Base-by-base conservation (phyloP, 92 coral and sea anemone genomes). In the Pocillopora grandis region DNA sequence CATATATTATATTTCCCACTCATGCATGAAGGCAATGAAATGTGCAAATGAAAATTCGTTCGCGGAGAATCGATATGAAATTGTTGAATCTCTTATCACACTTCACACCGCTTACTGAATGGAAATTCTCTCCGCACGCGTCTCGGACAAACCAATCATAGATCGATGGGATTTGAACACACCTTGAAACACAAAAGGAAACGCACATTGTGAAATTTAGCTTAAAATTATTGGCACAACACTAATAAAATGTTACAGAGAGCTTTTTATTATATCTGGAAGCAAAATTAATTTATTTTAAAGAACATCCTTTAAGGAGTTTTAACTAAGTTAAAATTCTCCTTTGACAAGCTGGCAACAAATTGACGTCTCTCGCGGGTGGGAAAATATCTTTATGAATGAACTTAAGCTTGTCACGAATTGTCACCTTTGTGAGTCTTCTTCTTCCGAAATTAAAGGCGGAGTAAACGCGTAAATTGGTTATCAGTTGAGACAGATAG, bases 401-500 rank as follows among this genome's bases (percentile, higher is more conserved):
- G 73, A 66, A 27, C 21, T 66, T 61, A 49, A 56, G 65, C 33
- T 11, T 31, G n/a, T 37, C 52, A 55, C 12, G 1, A 18, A 35
- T 49, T 15, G 12, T 23, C 83, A 23, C 74, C 64, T 73, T 64
- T 49, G 35, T 42, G 42, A 20, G 4, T n/a, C 13, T 12, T 59
- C 69, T 9, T 15, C 71, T 71, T 58, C 58, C 77, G 69, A 64
- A 80, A 35, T 71, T 81, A 5, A 37, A 60, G 78, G 85, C 42
- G 85, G 70, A 48, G 77, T 36, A 71, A 70, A 60, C 64, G 61
- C n/a, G 58, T 71, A 81, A 81, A 71, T 81, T 71, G 48, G 48
- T 61, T 60, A 71, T 71, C 73, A 17, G 58, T 62, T 35, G 2
- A 71, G 66, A 7, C 85, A 60, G 59, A 31, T 31, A 81, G 70